Evolutionary conservation across 2,797 vertebrate genomes (phyloP).

Genomic region (Peromyscus eremicus): DNA sequence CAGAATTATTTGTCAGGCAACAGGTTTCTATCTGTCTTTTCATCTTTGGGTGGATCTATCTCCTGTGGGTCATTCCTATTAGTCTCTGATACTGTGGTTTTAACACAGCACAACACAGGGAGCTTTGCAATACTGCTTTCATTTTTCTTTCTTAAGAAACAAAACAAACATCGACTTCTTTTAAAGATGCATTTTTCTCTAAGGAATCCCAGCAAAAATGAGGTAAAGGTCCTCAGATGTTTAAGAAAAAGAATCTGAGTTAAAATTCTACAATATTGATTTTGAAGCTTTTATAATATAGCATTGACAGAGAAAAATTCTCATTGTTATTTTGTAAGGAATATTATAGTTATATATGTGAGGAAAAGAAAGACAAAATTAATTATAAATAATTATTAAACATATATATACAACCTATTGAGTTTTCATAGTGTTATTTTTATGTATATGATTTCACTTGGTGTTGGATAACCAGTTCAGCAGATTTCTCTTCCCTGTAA

Average conservation of each 20-base stretch:
- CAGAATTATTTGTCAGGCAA: constrained; percentile 86
- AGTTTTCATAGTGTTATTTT: background rate
- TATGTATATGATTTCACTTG: background rate
- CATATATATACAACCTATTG: background rate
- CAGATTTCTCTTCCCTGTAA: no score
- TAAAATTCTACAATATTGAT: background rate
- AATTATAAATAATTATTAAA: background rate
- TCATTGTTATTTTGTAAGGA: background rate
- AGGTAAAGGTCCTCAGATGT: background rate
- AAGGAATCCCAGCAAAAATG: background rate
- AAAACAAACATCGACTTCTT: background rate
- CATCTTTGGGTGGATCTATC: constrained; percentile 79
- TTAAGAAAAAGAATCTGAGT: background rate
- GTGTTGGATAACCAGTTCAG: background rate
- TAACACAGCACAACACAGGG: constrained; percentile 62
- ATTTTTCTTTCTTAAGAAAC: constrained; percentile 41
- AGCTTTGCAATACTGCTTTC: constrained; percentile 56
- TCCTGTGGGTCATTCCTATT: constrained; percentile 76
- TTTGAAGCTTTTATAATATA: background rate
- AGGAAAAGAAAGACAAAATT: background rate
- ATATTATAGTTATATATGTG: background rate
- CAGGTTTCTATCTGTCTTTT: constrained; percentile 80
- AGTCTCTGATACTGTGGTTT: constrained; percentile 64
- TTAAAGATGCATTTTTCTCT: constrained; percentile 82
- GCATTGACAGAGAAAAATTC: background rate